Evolutionary conservation across 2,888 invertebrate genomes (phyloP).

Genomic region (Catocala sponsa): DNA sequence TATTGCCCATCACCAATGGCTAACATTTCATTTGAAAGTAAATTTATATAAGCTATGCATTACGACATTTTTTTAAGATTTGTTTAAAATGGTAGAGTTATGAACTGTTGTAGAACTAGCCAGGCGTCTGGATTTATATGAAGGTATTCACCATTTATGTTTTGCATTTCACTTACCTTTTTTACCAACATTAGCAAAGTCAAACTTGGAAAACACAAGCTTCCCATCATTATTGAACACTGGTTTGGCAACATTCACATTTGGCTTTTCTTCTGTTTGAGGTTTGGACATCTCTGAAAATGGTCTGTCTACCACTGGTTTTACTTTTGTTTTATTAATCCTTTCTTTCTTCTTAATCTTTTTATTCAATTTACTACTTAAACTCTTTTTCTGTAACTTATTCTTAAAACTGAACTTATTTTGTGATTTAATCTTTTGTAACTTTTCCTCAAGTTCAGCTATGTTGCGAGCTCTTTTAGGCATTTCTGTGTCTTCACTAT

Average conservation of each 20-base stretch:
- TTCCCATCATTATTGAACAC: constrained; percentile 95
- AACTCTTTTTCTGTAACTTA: constrained; percentile 90
- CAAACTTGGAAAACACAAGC: constrained; percentile 97
- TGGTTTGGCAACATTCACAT: constrained; percentile 88
- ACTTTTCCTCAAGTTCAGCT: constrained; percentile 89
- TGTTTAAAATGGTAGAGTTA: no score
- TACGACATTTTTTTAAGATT: no score
- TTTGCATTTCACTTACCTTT: constrained; percentile 75
- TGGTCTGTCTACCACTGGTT: constrained; percentile 55
- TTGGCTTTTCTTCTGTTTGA: constrained; percentile 65
- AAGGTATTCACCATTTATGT: no score
- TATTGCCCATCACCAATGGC: no score
- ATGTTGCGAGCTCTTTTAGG: constrained; percentile 88
- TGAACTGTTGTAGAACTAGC: no score
- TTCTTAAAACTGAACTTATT: constrained; percentile 90
- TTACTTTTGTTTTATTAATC: constrained; percentile 67
- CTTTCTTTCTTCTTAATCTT: constrained; percentile 89
- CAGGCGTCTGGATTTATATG: no score
- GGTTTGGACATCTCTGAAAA: constrained; percentile 52
- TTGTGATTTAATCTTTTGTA: constrained; percentile 89
- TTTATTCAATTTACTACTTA: constrained; percentile 90
- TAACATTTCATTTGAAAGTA: no score
- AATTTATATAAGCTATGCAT: no score
- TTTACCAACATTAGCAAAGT: constrained; percentile 92
- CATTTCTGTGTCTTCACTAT: constrained; percentile 62